A percentile compares a stretch with the other conserved stretches of the same genome.
Evolutionary conservation across 1,140 invertebrate species (phyloP).

Genomic region (Centruroides vittatus): DNA sequence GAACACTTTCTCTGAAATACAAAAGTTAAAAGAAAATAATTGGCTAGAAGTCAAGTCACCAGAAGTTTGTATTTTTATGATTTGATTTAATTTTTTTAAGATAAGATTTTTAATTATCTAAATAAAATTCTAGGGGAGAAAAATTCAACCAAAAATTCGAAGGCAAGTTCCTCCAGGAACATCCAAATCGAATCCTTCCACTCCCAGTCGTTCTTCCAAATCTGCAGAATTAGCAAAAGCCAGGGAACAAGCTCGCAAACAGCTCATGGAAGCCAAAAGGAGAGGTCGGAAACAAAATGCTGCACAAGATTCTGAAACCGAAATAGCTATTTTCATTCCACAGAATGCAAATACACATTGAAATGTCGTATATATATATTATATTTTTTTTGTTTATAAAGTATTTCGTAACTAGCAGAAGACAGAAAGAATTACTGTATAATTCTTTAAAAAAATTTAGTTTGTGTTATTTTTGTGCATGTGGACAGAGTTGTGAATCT

Average conservation of each 20-base stretch:
- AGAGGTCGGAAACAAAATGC: slow-evolving; percentile 17
- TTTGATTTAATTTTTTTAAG: not conserved
- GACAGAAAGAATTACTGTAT: no score
- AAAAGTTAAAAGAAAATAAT: slow-evolving; percentile 46
- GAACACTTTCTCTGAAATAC: slow-evolving; percentile 56
- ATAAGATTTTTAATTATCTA: not conserved
- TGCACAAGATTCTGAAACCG: not conserved
- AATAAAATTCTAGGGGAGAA: not conserved
- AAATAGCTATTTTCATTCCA: no score
- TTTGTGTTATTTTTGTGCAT: no score
- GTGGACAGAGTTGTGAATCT: no score
- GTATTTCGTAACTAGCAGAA: no score
- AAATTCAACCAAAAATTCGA: not conserved
- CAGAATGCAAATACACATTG: no score
- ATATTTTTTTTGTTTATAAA: no score
- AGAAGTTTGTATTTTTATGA: slow-evolving; percentile 24
- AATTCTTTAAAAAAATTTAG: no score
- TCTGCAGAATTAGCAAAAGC: slow-evolving; percentile 35
- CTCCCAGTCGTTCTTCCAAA: slow-evolving; percentile 31
- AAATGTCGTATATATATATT: no score
- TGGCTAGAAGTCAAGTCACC: slow-evolving; percentile 40
- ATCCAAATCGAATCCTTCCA: slow-evolving; percentile 28
- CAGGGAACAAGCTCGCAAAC: slow-evolving; percentile 60
- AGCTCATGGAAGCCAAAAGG: slow-evolving; percentile 59
- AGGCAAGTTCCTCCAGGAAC: not conserved